A percentile compares a stretch with the other conserved stretches of the same genome.
Conservation (phyloP, 2,888 invertebrate genomes). For the Monochamus alternatus region DNA sequence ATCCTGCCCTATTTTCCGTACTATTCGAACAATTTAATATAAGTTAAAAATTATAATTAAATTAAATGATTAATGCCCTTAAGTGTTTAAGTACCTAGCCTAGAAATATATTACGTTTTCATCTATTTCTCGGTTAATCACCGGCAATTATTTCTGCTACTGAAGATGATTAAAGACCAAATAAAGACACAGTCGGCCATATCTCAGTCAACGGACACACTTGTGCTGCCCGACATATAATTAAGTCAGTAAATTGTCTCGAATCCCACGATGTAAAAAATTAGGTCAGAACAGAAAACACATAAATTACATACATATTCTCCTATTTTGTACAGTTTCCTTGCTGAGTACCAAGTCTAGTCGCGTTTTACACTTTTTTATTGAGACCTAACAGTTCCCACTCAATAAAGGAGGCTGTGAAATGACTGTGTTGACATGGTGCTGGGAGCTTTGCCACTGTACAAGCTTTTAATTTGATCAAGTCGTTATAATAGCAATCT, state of each 20-base stretch:
- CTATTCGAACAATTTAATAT: no score
- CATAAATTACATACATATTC: constrained; percentile 1
- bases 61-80: no score
- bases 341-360: constrained; percentile 1
- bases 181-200: not conserved
- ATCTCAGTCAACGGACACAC: not conserved
- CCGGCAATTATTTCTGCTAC: not conserved
- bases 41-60: no score
- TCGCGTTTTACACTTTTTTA: constrained; percentile 14
- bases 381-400: constrained; percentile 7
- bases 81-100: no score
- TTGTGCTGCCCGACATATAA: not conserved
- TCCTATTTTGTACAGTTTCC: constrained; percentile 10
- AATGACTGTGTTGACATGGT: constrained; percentile 16
- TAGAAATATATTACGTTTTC: no score
- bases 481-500: constrained; percentile 23
- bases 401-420: constrained; percentile 17
- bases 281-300: not conserved
- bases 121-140: no score
- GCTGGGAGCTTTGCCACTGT: constrained; percentile 8
- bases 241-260: not conserved
- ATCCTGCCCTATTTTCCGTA: no score
- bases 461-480: constrained; percentile 21
- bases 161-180: not conserved
- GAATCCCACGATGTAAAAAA: constrained; percentile 11